Conservation (phyloP, 2,888 invertebrate species). For the Stenchaetothrips biformis region DNA sequence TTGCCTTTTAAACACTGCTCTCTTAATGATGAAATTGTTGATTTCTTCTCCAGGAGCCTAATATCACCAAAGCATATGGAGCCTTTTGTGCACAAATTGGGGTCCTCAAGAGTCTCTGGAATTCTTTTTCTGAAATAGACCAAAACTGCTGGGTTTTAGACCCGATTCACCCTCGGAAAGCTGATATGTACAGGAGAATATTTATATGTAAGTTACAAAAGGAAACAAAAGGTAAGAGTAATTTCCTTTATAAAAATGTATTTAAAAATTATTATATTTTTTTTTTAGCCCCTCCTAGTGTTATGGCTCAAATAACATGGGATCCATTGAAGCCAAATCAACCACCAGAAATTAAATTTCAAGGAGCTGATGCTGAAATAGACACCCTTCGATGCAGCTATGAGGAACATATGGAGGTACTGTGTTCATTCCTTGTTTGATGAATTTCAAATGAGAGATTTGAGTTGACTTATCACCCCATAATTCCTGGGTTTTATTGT, state of each 20-base stretch:
- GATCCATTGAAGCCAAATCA: not conserved
- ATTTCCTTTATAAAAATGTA: too few relatives aligned
- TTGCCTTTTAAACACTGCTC: not conserved
- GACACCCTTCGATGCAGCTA: not conserved
- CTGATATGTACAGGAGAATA: conserved; percentile 1
- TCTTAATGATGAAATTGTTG: not conserved
- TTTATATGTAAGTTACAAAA: not conserved
- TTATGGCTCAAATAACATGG: not conserved
- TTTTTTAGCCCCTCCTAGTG: not conserved
- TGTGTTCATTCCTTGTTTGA: too few relatives aligned
- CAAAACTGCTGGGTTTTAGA: not conserved
- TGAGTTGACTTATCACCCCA: too few relatives aligned
- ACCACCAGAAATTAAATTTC: not conserved
- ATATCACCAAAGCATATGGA: not conserved
- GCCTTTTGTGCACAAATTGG: not conserved
- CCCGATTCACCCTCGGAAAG: not conserved
- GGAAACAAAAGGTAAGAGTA: not conserved
- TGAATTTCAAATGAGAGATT: too few relatives aligned
- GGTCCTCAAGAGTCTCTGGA: not conserved
- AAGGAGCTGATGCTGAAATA: conserved; percentile 13
- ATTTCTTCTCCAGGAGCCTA: not conserved
- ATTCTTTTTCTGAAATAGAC: not conserved
- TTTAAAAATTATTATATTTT: not conserved
- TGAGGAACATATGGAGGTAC: not conserved
- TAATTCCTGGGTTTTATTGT: not conserved